phyloP scores from a whole-genome alignment of 2,888 invertebrate species.

The Macroteleia sp. region DNA sequence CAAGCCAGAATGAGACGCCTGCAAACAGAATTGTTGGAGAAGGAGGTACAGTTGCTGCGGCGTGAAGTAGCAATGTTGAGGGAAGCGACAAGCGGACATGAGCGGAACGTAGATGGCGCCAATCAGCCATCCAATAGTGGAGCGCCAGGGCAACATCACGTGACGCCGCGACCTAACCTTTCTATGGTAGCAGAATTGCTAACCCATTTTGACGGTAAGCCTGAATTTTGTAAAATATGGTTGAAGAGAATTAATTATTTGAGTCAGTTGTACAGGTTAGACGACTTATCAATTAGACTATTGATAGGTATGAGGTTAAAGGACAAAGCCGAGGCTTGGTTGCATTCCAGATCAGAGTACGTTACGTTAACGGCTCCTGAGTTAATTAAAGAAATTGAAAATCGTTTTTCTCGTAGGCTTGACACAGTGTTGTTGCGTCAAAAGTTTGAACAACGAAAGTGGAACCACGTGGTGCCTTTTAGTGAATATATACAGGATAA shows the following conservation, averaged over 20 bases:
- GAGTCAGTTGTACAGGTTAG: neutral
- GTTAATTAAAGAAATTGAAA: neutral
- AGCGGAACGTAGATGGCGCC: too few species aligned
- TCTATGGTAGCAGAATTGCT: neutral
- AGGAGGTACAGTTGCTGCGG: neutral
- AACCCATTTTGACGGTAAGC: neutral
- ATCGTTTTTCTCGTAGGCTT: neutral
- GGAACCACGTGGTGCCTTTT: neutral
- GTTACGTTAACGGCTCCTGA: neutral
- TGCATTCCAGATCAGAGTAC: neutral
- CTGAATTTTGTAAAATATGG: neutral
- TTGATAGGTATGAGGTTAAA: neutral
- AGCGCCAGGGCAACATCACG: neutral
- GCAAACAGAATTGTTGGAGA: neutral
- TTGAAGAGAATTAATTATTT: neutral
- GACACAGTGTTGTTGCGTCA: neutral
- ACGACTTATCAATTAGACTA: neutral
- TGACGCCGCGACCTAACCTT: neutral
- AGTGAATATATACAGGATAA: neutral
- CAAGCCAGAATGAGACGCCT: neutral
- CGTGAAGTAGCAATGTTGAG: too few species aligned
- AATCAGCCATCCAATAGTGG: too few species aligned
- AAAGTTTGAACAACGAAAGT: neutral
- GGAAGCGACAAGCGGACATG: too few species aligned
- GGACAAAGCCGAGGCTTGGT: conserved; percentile 1